A percentile compares a stretch with the other conserved stretches of the same genome.
Evolutionary conservation across 2,113 vertebrate species (phyloP).

Genomic region (Sapayoa aenigma): DNA sequence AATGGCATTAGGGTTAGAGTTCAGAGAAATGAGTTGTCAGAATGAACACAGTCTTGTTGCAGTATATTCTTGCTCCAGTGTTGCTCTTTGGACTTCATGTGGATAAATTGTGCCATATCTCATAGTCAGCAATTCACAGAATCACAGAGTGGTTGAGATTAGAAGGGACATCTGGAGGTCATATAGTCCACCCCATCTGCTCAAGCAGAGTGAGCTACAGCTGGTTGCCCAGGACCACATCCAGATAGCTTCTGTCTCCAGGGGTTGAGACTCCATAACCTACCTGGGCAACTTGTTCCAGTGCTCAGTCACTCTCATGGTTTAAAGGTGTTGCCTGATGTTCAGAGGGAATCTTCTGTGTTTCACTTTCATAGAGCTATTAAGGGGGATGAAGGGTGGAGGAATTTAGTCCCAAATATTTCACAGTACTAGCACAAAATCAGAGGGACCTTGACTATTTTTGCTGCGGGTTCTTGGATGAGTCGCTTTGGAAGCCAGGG

Average conservation of each 20-base stretch:
- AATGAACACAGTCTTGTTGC: neutral
- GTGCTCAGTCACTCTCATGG: neutral
- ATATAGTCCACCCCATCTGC: neutral
- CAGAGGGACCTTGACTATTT: neutral
- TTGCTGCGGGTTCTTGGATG: neutral
- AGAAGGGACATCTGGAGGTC: neutral
- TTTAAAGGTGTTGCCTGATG: neutral
- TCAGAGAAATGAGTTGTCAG: neutral
- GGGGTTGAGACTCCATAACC: neutral
- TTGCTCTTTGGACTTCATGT: neutral
- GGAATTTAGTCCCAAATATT: neutral
- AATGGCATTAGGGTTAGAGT: neutral
- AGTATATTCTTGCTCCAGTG: neutral
- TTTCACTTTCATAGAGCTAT: neutral
- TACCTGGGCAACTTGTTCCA: neutral
- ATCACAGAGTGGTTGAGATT: neutral
- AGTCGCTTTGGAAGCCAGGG: neutral
- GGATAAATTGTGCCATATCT: neutral
- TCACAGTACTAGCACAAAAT: neutral
- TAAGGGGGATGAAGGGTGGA: fast-evolving
- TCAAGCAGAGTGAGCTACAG: neutral
- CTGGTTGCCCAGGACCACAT: neutral
- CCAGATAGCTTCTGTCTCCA: neutral
- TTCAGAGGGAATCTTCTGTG: neutral
- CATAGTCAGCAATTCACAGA: neutral